phyloP scores from a whole-genome alignment of 1,140 invertebrate genomes.

The Drosophila fuyamai region DNA sequence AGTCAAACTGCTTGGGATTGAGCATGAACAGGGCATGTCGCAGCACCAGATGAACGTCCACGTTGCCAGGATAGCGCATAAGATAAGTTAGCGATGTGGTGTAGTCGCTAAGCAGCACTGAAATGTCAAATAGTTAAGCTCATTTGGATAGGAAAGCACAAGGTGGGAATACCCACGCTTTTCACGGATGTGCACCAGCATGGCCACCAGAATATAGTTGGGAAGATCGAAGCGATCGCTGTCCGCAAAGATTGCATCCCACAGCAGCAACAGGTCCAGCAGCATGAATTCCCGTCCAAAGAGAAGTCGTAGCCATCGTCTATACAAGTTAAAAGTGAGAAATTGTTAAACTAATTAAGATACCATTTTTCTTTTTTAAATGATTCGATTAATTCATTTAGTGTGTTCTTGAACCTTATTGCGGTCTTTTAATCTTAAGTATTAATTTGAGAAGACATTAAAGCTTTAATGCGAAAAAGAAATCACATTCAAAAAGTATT shows the following conservation, averaged over 20 bases:
- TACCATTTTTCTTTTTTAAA: too few relatives aligned
- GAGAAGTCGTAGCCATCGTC: constrained; percentile 91
- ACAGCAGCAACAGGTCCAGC: constrained; percentile 90
- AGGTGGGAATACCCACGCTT: constrained; percentile 86
- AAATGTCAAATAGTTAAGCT: constrained; percentile 42
- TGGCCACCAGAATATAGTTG: constrained; percentile 91
- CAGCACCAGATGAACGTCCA: constrained; percentile 88
- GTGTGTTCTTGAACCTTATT: too few relatives aligned
- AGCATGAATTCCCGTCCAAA: constrained; percentile 93
- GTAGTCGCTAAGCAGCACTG: constrained; percentile 88
- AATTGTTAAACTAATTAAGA: background rate
- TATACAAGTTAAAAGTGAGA: background rate
- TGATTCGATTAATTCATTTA: too few relatives aligned
- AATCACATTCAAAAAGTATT: background rate
- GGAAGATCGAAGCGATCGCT: constrained; percentile 89
- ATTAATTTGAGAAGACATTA: too few relatives aligned
- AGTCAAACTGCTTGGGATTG: constrained; percentile 85
- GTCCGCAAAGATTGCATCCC: constrained; percentile 93
- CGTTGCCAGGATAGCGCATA: constrained; percentile 89
- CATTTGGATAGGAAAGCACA: constrained; percentile 1
- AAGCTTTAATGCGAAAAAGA: background rate
- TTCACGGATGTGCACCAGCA: constrained; percentile 90
- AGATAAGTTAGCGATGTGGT: constrained; percentile 87
- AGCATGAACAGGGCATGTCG: constrained; percentile 88
- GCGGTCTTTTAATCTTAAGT: too few relatives aligned